A percentile compares a stretch with the other conserved stretches of the same genome.
Conservation (phyloP, 2,888 invertebrate genomes). For the Teleogryllus oceanicus region DNA sequence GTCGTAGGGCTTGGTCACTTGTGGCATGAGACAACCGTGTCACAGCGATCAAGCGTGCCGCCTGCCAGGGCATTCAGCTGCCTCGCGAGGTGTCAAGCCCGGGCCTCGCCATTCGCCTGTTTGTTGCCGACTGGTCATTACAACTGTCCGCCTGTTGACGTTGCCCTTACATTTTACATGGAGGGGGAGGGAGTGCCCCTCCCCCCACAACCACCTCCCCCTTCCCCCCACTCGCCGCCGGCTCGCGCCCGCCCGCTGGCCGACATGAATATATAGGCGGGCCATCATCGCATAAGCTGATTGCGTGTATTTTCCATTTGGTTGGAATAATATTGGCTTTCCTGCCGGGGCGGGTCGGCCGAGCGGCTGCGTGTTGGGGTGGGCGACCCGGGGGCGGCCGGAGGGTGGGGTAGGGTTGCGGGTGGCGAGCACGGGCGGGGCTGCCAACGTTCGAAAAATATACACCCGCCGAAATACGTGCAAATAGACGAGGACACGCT, state of each 20-base stretch:
- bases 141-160: neutral
- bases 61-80: neutral
- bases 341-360: neutral
- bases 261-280: slow-evolving; percentile 1
- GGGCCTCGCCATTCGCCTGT: neutral
- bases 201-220: neutral
- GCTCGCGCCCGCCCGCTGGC: neutral
- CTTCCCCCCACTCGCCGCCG: neutral
- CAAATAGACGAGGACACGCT: neutral
- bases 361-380: neutral
- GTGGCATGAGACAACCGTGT: too few relatives aligned
- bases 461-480: neutral
- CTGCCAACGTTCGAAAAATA: slow-evolving; percentile 9
- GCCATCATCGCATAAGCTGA: slow-evolving; percentile 18
- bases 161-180: neutral
- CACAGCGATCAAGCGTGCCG: too few relatives aligned
- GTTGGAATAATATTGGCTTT: slow-evolving; percentile 18
- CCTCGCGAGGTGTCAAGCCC: neutral
- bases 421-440: neutral
- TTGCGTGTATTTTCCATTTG: slow-evolving; percentile 18
- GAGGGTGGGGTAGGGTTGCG: neutral
- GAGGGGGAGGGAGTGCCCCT: neutral
- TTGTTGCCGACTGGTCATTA: slow-evolving; percentile 9
- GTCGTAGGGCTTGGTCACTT: too few relatives aligned
- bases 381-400: neutral